Evolutionary conservation across 2,888 invertebrate genomes (phyloP), one percentile per base, ranked within the genome.

Genomic region (Leistus spinibarbis): DNA sequence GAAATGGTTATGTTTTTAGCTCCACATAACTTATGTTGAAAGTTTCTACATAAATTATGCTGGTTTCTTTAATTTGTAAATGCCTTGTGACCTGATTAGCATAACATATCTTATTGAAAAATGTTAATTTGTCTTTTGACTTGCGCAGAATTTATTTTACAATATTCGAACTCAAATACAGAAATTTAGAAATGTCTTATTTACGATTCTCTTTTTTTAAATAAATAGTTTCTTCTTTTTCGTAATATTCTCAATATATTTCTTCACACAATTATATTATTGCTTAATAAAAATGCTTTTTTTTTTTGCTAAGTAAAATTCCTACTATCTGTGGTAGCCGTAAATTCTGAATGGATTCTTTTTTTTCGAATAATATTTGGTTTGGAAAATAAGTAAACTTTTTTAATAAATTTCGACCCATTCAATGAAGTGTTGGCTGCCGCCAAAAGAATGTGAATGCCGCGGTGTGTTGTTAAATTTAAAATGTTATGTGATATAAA

Each of bases 51-150:
- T 60, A 20, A 60, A 19, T 60, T 60, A 74, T 74, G 67, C 67
- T 68, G 54, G 10, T 67, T 74, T 74, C 40, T 7, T 40, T 62
- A 17, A 74, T 62, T 74, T 74, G 67, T 57, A 62, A 72, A 68
- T 62, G 62, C 74, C 74, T 72, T 74, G 74, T 74, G 67, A 74
- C 74, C 74, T 74, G 74, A 74, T 74, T 67, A 67, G 67, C 68
- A 62, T 74, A 67, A 74, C 54, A 74, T 74, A 68, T 67, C 60
- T 64, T 22, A 63, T 17, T 53, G 13, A 66, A 24, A n/a, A 66
- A 24, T 54, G 23, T 54, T 64, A 5, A 54, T 22, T 63, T 23
- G 10, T 23, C 22, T 13, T 22, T 54, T 40, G 23, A 23, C n/a
- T n/a, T 54, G 17, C 62, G 53, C 67, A 60, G 66, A 68, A 67